Base-by-base conservation (phyloP, 1,140 invertebrate genomes). In the Drosophila bifasciata region DNA sequence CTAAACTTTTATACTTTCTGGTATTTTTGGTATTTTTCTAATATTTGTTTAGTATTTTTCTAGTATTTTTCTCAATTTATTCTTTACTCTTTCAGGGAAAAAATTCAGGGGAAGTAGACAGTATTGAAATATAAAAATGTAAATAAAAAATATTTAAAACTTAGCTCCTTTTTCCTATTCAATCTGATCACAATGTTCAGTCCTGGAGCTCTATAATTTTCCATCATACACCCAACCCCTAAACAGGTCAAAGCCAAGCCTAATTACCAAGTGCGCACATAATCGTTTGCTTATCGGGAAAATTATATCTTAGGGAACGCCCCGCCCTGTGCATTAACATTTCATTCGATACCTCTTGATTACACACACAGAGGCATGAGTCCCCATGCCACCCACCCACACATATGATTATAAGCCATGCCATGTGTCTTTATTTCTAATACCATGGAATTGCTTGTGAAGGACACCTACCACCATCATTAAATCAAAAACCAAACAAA, bases 401-500 rank as follows among this genome's bases (percentile, higher is more conserved):
- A 21, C 19, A 48, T 63, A 73, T 76, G 45, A 84, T 81, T 85
- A 72, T 59, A 64, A 50, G 48, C 59, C 66, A 74, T 25, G 23
- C 23, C 5, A 1, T 19, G n/a, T 86, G 81, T 76, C 72, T 80
- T 86, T 50, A 77, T 74, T 68, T 59, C 50, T 40, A 44, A 39
- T 13, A 36, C 32, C 32, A 40, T 25, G 5, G 23, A 40, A 40
- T 23, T 32, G 32, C 55, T 60, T 46, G 62, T 64, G 28, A 43
- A 59, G n/a, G 45, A 72, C 32, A 50, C 72, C 59, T 49, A 57
- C 63, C 57, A 55, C 81, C 72, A 59, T 76, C 73, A 80, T 86
- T 85, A 86, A 84, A 85, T 84, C 81, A 84, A 57, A 86, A 80
- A 53, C 45, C 69, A 77, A 77, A 86, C 81, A 88, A 85, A 86